phyloP scores from a whole-genome alignment of 2,797 vertebrate genomes.

The Poecilia gillii region DNA sequence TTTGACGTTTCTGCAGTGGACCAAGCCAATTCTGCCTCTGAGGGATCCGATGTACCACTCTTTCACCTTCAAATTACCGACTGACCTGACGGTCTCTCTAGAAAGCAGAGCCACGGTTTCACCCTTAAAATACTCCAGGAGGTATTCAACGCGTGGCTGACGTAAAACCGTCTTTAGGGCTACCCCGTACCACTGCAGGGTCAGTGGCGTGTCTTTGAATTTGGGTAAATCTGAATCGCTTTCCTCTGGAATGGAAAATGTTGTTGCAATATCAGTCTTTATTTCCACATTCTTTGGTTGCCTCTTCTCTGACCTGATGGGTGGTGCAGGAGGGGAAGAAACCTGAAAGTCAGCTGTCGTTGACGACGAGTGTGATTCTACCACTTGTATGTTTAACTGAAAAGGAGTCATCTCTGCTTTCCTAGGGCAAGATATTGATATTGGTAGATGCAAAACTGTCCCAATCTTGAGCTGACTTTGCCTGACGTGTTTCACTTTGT shows the following conservation, averaged over 20 bases:
- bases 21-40: constrained; percentile 88
- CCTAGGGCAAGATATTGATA: constrained; percentile 83
- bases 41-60: constrained; percentile 95
- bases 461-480: constrained; percentile 85
- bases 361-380: constrained; percentile 60
- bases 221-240: constrained; percentile 78
- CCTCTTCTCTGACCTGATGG: constrained; percentile 77
- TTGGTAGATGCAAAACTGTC: constrained; percentile 84
- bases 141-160: constrained; percentile 91
- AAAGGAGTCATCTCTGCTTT: constrained; percentile 84
- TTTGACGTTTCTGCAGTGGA: constrained; percentile 94
- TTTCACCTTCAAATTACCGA: constrained; percentile 92
- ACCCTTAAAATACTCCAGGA: constrained; percentile 97
- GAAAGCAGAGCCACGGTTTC: constrained; percentile 93
- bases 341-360: constrained; percentile 84
- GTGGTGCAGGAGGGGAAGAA: constrained; percentile 85
- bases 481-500: constrained; percentile 84
- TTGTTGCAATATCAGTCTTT: constrained; percentile 73
- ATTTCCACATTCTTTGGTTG: constrained; percentile 67
- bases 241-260: constrained; percentile 77
- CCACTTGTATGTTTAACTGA: constrained; percentile 83
- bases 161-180: constrained; percentile 93
- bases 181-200: constrained; percentile 86
- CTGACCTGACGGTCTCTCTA: constrained; percentile 87
- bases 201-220: constrained; percentile 86